These are phyloP conservation scores for Hydrotaea diabolus DNA, from an alignment of 2,888 invertebrate species.

Conservation along the genomic window DNA sequence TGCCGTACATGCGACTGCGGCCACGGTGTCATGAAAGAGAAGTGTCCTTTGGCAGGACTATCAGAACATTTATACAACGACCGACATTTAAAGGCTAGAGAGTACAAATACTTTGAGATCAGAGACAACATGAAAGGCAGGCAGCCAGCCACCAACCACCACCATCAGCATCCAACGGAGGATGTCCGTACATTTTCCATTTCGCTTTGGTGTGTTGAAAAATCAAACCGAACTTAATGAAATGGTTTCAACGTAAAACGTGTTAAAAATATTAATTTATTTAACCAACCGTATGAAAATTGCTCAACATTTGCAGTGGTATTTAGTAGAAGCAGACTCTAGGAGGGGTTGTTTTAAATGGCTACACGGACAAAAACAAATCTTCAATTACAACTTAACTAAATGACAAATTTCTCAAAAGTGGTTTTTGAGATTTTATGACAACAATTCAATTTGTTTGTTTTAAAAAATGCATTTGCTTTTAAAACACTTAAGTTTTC, in stretches of 20 bases:
- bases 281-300: neutral
- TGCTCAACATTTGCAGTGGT: neutral
- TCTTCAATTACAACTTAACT: too few species aligned
- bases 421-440: too few species aligned
- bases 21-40: neutral
- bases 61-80: neutral
- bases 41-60: neutral
- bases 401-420: too few species aligned
- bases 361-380: too few species aligned
- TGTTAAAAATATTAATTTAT: conserved; percentile 34
- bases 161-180: neutral
- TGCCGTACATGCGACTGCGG: neutral
- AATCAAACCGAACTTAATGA: conserved; percentile 25
- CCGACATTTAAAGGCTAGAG: too few species aligned
- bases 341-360: neutral
- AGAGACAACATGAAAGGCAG: neutral
- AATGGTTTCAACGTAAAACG: conserved; percentile 19
- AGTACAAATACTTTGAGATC: neutral
- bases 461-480: too few species aligned
- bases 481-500: too few species aligned
- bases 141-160: neutral
- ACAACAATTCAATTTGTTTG: too few species aligned
- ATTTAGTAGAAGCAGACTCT: neutral
- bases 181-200: neutral
- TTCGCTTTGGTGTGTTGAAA: conserved; percentile 10